Evolutionary conservation across 2,888 invertebrate species (phyloP).

Genomic region (Eubasilissa splendida): DNA sequence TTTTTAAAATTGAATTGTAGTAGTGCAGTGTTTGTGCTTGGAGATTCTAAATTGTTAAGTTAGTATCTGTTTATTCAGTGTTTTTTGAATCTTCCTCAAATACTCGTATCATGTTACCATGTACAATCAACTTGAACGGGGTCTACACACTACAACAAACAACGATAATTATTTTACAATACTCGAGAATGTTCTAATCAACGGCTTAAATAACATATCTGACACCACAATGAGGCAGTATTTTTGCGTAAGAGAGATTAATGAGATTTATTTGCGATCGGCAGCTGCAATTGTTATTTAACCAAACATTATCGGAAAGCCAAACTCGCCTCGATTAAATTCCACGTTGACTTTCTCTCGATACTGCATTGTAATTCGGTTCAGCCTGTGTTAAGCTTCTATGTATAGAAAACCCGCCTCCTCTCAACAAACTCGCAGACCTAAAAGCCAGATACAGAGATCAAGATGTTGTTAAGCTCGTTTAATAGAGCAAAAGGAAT

Average conservation of each 20-base stretch:
- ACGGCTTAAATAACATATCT: too few species aligned
- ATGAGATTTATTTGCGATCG: constrained; percentile 42
- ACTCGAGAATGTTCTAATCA: too few species aligned
- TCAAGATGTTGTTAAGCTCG: neutral
- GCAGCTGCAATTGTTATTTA: constrained; percentile 41
- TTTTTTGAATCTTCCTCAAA: too few species aligned
- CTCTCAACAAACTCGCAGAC: constrained; percentile 9
- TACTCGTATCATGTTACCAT: too few species aligned
- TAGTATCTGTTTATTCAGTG: too few species aligned
- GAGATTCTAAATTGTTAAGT: too few species aligned
- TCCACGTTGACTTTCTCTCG: constrained; percentile 51
- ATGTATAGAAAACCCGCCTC: constrained; percentile 30
- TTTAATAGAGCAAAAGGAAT: neutral
- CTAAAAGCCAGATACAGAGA: neutral
- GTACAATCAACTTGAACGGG: too few species aligned
- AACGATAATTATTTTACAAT: too few species aligned
- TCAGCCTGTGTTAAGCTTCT: constrained; percentile 24
- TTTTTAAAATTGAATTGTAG: too few species aligned
- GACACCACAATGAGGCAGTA: constrained; percentile 2
- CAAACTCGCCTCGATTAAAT: constrained; percentile 43
- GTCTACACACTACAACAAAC: too few species aligned
- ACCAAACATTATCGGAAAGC: constrained; percentile 40
- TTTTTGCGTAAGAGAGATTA: constrained; percentile 36
- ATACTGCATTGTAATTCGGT: constrained; percentile 43
- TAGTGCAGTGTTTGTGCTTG: too few species aligned